phyloP scores from a whole-genome alignment of 2,888 invertebrate species.

The Trichogramma dendrolimi region DNA sequence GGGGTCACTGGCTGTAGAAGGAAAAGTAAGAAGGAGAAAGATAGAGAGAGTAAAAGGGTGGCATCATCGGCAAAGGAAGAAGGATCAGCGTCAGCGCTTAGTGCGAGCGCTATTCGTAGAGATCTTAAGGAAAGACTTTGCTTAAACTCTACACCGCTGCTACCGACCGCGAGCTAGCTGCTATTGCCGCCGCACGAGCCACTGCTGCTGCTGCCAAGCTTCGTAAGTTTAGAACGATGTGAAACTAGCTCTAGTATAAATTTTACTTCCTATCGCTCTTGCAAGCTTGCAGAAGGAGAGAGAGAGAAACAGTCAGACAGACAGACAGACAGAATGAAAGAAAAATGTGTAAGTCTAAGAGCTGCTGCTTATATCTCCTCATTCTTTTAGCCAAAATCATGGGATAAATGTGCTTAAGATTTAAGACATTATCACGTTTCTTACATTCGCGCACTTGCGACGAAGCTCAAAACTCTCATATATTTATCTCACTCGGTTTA shows the following conservation, averaged over 20 bases:
- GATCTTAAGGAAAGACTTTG: slow-evolving; percentile 44
- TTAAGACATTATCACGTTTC: slow-evolving; percentile 69
- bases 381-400: slow-evolving; percentile 38
- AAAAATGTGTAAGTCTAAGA: slow-evolving; percentile 23
- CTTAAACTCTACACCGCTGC: slow-evolving; percentile 49
- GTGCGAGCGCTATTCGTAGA: slow-evolving; percentile 37
- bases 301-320: neutral
- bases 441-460: slow-evolving; percentile 36
- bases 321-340: slow-evolving; percentile 26
- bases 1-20: slow-evolving; percentile 32
- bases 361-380: slow-evolving; percentile 30
- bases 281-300: neutral
- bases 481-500: neutral
- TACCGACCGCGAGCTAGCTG: slow-evolving; percentile 39
- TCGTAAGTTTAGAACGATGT: too few species aligned
- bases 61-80: slow-evolving; percentile 20
- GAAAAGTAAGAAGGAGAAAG: slow-evolving; percentile 40
- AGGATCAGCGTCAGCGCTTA: slow-evolving; percentile 49
- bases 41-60: slow-evolving; percentile 32
- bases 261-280: too few species aligned
- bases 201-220: too few species aligned
- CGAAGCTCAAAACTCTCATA: neutral
- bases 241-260: too few species aligned
- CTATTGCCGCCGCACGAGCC: too few species aligned
- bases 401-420: slow-evolving; percentile 57